phyloP scores from a whole-genome alignment of 92 coral and sea anemone genomes.

The Hydrozoanthus gracilis region DNA sequence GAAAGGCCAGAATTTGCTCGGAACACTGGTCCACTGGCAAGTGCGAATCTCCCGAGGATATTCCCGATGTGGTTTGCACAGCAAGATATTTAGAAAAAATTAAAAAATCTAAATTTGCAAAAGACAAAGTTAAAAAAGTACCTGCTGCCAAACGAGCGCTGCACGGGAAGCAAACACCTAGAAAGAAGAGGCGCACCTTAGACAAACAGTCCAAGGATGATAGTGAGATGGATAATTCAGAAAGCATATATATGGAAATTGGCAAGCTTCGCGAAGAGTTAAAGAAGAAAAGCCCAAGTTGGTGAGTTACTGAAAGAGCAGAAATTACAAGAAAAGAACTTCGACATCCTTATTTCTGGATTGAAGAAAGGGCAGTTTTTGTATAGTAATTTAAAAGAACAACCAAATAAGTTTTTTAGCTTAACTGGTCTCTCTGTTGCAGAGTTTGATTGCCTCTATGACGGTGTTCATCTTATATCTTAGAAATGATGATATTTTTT shows the following conservation, averaged over 20 bases:
- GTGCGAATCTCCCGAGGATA: constrained; percentile 19
- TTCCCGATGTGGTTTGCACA: constrained; percentile 20
- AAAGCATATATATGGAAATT: too few species aligned
- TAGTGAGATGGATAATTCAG: too few species aligned
- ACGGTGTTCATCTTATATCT: too few species aligned
- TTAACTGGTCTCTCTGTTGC: neutral
- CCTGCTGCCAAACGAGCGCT: neutral
- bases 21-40: constrained; percentile 50
- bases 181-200: neutral
- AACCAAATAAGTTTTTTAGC: neutral
- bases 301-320: too few species aligned
- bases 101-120: neutral
- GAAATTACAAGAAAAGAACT: neutral
- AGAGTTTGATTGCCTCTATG: constrained; percentile 7
- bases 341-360: neutral
- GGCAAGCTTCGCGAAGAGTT: too few species aligned
- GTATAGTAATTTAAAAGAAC: neutral
- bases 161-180: neutral
- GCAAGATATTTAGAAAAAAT: neutral
- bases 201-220: too few species aligned
- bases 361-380: neutral
- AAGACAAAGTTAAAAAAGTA: neutral
- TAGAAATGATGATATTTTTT: too few species aligned
- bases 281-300: too few species aligned
- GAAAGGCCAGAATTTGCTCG: constrained; percentile 46